Base-by-base conservation (phyloP, 2,888 invertebrate species). In the Scaptomyza reducta region DNA sequence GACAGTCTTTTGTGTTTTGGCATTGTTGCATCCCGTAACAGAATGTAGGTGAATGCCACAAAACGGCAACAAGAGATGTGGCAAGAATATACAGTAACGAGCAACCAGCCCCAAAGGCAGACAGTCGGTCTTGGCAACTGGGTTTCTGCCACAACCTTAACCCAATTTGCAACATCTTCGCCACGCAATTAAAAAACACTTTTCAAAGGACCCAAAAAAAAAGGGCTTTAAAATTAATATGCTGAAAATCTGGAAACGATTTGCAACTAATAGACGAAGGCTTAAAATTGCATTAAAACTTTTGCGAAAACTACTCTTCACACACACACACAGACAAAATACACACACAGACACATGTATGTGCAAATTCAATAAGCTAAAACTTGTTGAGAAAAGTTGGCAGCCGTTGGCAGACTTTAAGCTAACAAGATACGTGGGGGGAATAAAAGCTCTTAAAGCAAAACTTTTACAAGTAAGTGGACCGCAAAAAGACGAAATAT, bases 241-340 rank as follows among this genome's bases (percentile, higher is more conserved):
- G 73, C 68, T 60, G 67, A 72, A 87, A 87, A 81, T 81, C 82
- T 85, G 62, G 54, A 59, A 71, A 72, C 86, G 79, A 87, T 82
- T 87, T 85, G 70, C 82, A 85, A 73, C 88, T 85, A 81, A 85
- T 81, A 85, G 70, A 57, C 69, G 68, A 63, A 59, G 82, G 76
- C 84, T 82, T 85, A 75, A 85, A 87, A 87, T 78, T 87, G 82
- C 86, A 87, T 82, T 82, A 85, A 85, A 76, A 81, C 64, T 87
- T 87, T 64, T 57, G 50, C 9, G 38, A 53, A 81, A 77, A 69
- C 59, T 66, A 46, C 54, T 58, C 44, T 56, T 56, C 42, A 58
- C 44, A 56, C 62, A 58, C 49, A 58, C 50, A 50, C 65, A 56
- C 56, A 57, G n/a, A n/a, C n/a, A n/a, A n/a, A n/a, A n/a, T n/a